A percentile compares a stretch with the other conserved stretches of the same genome.
These are phyloP conservation scores for Heliopora coerulea DNA, from an alignment of 92 coral and sea anemone species.

Conservation along the genomic window DNA sequence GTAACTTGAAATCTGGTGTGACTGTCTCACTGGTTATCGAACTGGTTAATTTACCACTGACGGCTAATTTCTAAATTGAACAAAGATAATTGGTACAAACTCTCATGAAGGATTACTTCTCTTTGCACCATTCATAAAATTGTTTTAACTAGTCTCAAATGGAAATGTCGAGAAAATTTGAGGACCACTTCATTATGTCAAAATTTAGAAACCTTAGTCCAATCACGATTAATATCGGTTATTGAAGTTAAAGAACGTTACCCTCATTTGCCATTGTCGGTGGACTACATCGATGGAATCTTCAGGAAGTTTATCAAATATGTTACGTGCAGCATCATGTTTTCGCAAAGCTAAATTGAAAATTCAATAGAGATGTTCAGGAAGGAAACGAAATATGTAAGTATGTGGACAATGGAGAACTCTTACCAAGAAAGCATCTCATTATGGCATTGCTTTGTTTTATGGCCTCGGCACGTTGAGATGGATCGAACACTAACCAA, in stretches of 20 bases:
- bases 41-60: too few relatives aligned
- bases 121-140: too few relatives aligned
- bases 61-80: too few relatives aligned
- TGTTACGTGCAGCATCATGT: conserved; percentile 96
- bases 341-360: conserved; percentile 71
- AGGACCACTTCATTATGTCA: too few relatives aligned
- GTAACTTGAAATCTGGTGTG: too few relatives aligned
- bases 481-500: conserved; percentile 97
- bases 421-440: conserved; percentile 92
- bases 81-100: too few relatives aligned
- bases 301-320: conserved; percentile 81
- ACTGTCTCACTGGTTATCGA: too few relatives aligned
- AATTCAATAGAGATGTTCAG: neutral
- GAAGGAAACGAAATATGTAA: too few relatives aligned
- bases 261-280: conserved; percentile 91
- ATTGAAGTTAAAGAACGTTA: conserved; percentile 23
- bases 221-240: neutral
- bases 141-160: too few relatives aligned
- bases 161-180: too few relatives aligned
- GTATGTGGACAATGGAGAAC: neutral
- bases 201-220: neutral
- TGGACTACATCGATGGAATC: conserved; percentile 89
- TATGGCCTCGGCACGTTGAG: conserved; percentile 95
- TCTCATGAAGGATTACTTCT: too few relatives aligned
- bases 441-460: conserved; percentile 96